Evolutionary conservation across 2,113 vertebrate species (phyloP).

Genomic region (Bucco capensis): DNA sequence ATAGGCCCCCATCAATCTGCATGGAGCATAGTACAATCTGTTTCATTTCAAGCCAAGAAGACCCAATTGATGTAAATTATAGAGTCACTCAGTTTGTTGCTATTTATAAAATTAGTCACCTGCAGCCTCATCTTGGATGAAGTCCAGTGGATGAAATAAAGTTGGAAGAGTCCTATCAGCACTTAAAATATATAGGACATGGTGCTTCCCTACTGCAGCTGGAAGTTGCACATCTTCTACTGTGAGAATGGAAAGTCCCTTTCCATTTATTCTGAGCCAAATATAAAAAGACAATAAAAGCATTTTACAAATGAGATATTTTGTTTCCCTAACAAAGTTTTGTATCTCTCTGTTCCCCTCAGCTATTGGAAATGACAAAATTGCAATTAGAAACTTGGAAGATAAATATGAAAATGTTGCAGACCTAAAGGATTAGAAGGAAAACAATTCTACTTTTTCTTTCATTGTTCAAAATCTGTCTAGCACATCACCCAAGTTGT

Average conservation of each 20-base stretch:
- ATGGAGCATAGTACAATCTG: not conserved
- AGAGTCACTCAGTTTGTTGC: not conserved
- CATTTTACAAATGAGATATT: not conserved
- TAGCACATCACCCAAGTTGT: not conserved
- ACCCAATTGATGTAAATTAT: not conserved
- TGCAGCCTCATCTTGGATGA: conserved; percentile 8
- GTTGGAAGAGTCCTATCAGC: not conserved
- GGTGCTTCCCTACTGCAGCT: not conserved
- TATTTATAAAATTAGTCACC: conserved; percentile 45
- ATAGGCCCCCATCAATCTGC: conserved; percentile 7
- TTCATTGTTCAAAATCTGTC: not conserved
- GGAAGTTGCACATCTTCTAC: not conserved
- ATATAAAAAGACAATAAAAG: not conserved
- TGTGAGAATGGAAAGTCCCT: not conserved
- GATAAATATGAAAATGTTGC: not conserved
- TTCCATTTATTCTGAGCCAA: not conserved
- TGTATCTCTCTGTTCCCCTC: not conserved
- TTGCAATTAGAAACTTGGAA: not conserved
- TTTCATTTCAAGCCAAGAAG: not conserved
- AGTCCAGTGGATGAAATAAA: not conserved
- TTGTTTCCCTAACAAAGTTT: not conserved
- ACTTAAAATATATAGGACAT: not conserved
- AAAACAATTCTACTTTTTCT: not conserved
- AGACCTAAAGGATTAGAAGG: not conserved
- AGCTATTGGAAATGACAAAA: not conserved